A percentile compares a stretch with the other conserved stretches of the same genome.
phyloP scores from a whole-genome alignment of 1,140 invertebrate genomes.

The Euura saliciscinereae region DNA sequence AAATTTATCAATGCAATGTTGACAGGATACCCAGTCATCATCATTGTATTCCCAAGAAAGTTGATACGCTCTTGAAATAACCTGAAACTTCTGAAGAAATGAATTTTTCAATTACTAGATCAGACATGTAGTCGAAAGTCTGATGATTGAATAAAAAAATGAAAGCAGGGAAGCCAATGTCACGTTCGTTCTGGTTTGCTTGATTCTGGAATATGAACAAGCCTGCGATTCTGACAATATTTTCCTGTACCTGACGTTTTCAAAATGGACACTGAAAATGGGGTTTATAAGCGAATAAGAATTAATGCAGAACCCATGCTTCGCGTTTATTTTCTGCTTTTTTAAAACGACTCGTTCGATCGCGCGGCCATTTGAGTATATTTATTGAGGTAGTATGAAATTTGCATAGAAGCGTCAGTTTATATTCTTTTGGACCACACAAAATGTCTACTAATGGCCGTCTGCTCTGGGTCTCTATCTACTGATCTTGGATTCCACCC shows the following conservation, averaged over 20 bases:
- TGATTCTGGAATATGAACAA: no score
- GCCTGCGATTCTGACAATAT: no score
- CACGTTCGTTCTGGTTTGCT: no score
- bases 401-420: constrained; percentile 54
- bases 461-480: constrained; percentile 25
- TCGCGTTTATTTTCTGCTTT: constrained; percentile 16
- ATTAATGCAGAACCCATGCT: constrained; percentile 51
- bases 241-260: not conserved
- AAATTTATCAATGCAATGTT: no score
- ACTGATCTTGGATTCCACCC: not conserved
- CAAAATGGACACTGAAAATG: not conserved
- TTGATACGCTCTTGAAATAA: no score
- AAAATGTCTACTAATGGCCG: constrained; percentile 59
- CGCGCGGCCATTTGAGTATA: constrained; percentile 30
- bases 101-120: no score
- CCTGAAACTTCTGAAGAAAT: no score
- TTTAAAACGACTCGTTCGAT: not conserved
- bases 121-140: no score
- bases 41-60: no score
- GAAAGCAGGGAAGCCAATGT: no score
- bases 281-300: constrained; percentile 29
- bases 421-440: constrained; percentile 52
- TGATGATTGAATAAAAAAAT: no score
- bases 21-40: no score
- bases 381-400: constrained; percentile 56